A percentile compares a stretch with the other conserved stretches of the same genome.
phyloP scores from a whole-genome alignment of 2,113 vertebrate species.

The Muntiacus reevesi region DNA sequence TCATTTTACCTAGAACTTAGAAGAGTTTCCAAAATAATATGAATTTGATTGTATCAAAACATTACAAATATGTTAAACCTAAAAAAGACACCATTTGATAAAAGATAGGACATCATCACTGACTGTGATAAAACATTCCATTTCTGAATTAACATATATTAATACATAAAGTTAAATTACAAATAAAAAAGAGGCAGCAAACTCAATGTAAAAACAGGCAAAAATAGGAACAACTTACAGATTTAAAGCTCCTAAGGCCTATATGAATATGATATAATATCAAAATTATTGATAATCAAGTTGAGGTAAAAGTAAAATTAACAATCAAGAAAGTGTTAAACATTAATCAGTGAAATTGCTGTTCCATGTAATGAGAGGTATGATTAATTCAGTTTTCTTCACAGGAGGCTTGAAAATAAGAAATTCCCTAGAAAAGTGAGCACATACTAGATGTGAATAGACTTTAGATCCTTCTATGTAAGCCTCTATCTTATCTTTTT shows the following conservation, averaged over 20 bases:
- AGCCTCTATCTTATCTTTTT: background rate
- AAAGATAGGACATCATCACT: background rate
- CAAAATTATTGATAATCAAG: background rate
- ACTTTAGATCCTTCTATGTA: background rate
- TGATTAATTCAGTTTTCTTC: background rate
- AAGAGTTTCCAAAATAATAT: background rate
- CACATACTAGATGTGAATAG: background rate
- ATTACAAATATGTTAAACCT: background rate
- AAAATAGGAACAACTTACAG: background rate
- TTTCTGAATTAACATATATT: background rate
- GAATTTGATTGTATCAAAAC: background rate
- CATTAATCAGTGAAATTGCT: background rate
- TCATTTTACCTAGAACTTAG: background rate
- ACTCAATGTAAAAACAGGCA: background rate
- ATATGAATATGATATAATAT: background rate
- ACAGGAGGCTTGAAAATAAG: background rate
- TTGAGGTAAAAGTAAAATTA: background rate
- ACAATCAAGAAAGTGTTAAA: background rate
- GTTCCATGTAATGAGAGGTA: background rate
- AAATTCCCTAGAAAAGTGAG: background rate
- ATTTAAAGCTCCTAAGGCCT: background rate
- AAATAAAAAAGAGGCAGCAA: background rate
- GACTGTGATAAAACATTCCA: background rate
- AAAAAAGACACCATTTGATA: background rate
- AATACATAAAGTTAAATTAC: background rate